These are phyloP conservation scores for Haliclona indistincta DNA, from an alignment of 37 sponge, comb jelly and placozoan species.

Conservation along the genomic window DNA sequence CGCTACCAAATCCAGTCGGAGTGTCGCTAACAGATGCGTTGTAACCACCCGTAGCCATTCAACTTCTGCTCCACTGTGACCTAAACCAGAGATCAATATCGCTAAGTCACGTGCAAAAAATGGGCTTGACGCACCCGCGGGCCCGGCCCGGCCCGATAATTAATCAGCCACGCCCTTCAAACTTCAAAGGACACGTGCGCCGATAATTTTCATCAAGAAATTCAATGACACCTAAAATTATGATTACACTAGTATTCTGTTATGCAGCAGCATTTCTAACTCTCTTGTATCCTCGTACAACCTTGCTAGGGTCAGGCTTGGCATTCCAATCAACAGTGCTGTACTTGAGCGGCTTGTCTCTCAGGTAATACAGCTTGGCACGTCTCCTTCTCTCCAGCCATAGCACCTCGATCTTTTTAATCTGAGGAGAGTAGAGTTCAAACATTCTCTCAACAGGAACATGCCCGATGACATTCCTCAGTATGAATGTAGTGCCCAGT, in stretches of 20 bases:
- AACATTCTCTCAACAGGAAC: slow-evolving; percentile 76
- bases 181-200: too few relatives aligned
- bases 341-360: slow-evolving; percentile 70
- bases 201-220: too few relatives aligned
- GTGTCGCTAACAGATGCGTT: slow-evolving; percentile 44
- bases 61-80: too few relatives aligned
- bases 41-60: slow-evolving; percentile 74
- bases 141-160: too few relatives aligned
- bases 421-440: slow-evolving; percentile 76
- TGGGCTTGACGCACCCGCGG: too few relatives aligned
- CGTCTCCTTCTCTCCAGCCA: slow-evolving; percentile 72
- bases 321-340: slow-evolving; percentile 68
- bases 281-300: neutral
- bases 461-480: slow-evolving; percentile 76
- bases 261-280: neutral
- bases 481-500: slow-evolving; percentile 71
- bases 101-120: too few relatives aligned
- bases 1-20: slow-evolving; percentile 55
- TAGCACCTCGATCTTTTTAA: slow-evolving; percentile 76
- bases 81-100: too few relatives aligned
- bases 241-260: neutral
- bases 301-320: slow-evolving; percentile 28
- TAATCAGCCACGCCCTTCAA: too few relatives aligned
- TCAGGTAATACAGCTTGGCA: slow-evolving; percentile 83
- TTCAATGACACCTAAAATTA: too few relatives aligned